Base-by-base conservation (phyloP, 2,888 invertebrate genomes). In the Athalia cordata region DNA sequence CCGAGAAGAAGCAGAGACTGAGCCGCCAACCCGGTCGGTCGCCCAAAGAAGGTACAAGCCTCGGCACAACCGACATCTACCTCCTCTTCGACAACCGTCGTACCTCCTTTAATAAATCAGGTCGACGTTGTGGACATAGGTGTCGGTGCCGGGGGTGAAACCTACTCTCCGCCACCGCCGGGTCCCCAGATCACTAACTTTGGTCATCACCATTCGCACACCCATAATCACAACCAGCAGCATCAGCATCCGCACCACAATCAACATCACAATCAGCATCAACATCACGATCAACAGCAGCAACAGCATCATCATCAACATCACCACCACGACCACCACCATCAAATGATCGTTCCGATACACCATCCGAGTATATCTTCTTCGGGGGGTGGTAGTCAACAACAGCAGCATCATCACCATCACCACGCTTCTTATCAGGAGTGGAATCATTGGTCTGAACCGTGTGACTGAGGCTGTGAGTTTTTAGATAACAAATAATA, bases 1-100 rank as follows among this genome's bases (percentile, higher is more conserved):
- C 97, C 97, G 90, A 94, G 96, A 90, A 93, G 97, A 90, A 96
- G 96, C 92, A 94, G 96, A 90, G 97, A 97, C 94, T 96, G 96
- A 96, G 94, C 91, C 81, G 90, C 89, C 87, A 90, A 90, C 90
- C 90, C 90, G 89, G 90, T 90, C 85, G 89, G 89, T 88, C 90
- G 90, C 87, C 90, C 90, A 87, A 89, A 90, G 84, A 89, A 90
- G 89, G 89, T 89, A 62, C 89, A 89, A 82, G 85, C 87, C 81
- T 83, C 86, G 78, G 84, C 86, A 65, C 85, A 86, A 59, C 84
- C 86, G 83, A 84, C 87, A 81, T 72, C 80, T 78, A 74, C 74
- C 78, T 78, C 81, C 74, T 79, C 80, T 57, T 77, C 80, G 45
- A 29, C 79, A 82, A 76, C 81, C 82, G 82, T 80, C 81, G 84